A percentile compares a stretch with the other conserved stretches of the same genome.
Conservation (phyloP, 1,140 invertebrate genomes). For the Eupristina koningsbergeri region DNA sequence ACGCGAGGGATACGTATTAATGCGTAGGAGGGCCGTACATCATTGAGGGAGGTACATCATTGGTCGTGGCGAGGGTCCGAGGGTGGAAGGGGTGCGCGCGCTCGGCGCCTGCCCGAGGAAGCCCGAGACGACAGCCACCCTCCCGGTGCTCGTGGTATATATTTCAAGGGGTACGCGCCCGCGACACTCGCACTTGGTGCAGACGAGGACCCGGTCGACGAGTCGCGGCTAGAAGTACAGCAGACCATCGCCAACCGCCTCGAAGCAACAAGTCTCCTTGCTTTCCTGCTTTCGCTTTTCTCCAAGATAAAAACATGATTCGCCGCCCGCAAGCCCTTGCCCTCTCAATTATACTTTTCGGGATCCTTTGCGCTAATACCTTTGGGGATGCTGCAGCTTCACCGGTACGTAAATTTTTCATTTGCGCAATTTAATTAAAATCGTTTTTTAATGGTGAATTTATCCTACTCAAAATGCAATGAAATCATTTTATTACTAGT, state of each 20-base stretch:
- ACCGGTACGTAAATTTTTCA: not conserved
- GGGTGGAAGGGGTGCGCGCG: not conserved
- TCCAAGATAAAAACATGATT: not conserved
- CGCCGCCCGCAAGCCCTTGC: not conserved
- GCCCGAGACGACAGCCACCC: not conserved
- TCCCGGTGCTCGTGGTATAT: conserved; percentile 57
- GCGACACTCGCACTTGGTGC: conserved; percentile 33
- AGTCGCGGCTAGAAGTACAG: not conserved
- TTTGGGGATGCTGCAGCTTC: not conserved
- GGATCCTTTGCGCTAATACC: not conserved
- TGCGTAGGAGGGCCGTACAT: not conserved
- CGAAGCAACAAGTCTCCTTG: not conserved
- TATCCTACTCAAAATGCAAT: too few relatives aligned
- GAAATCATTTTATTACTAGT: too few relatives aligned
- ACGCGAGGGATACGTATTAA: not conserved
- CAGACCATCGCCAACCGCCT: not conserved
- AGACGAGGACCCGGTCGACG: not conserved
- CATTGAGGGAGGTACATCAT: not conserved
- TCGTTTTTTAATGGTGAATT: too few relatives aligned
- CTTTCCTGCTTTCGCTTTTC: not conserved
- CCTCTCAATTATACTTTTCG: not conserved
- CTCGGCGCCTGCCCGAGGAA: not conserved
- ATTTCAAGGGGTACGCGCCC: conserved; percentile 53
- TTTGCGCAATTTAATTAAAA: too few relatives aligned
- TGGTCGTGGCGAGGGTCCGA: not conserved